phyloP scores from a whole-genome alignment of 2,888 invertebrate genomes.

The Sphecodes monilicornis region DNA sequence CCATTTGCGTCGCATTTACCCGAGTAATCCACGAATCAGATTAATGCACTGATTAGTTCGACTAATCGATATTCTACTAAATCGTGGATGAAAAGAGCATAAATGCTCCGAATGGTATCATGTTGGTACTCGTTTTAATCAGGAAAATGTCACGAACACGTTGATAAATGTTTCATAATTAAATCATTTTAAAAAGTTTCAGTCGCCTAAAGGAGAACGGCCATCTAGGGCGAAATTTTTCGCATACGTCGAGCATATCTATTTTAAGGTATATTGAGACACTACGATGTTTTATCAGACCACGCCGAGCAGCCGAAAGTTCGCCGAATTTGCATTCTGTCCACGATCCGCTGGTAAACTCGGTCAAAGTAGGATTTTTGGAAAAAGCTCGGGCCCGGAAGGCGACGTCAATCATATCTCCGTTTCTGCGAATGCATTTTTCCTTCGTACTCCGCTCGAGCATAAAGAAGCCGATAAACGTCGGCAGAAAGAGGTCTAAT shows the following conservation, averaged over 20 bases:
- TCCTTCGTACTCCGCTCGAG: slow-evolving; percentile 6
- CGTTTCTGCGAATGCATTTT: not conserved
- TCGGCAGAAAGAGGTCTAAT: slow-evolving; percentile 38
- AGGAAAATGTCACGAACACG: not conserved
- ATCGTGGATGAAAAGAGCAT: not conserved
- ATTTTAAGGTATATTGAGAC: not conserved
- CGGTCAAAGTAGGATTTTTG: not conserved
- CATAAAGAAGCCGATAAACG: slow-evolving; percentile 34
- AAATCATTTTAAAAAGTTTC: not conserved
- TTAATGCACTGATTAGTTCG: not conserved
- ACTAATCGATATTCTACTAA: not conserved
- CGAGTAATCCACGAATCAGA: too few species aligned
- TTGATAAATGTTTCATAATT: not conserved
- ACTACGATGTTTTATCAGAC: not conserved
- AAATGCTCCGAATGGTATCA: not conserved
- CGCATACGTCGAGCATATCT: not conserved
- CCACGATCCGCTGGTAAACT: not conserved
- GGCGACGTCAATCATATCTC: slow-evolving; percentile 11
- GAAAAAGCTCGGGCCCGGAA: not conserved
- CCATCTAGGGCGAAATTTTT: not conserved
- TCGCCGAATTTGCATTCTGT: not conserved
- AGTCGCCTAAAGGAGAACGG: not conserved
- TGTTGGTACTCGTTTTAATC: not conserved
- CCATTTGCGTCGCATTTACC: too few species aligned
- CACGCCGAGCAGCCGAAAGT: not conserved